Evolutionary conservation across 2,797 vertebrate species (phyloP).

Genomic region (Labeo calbasu): DNA sequence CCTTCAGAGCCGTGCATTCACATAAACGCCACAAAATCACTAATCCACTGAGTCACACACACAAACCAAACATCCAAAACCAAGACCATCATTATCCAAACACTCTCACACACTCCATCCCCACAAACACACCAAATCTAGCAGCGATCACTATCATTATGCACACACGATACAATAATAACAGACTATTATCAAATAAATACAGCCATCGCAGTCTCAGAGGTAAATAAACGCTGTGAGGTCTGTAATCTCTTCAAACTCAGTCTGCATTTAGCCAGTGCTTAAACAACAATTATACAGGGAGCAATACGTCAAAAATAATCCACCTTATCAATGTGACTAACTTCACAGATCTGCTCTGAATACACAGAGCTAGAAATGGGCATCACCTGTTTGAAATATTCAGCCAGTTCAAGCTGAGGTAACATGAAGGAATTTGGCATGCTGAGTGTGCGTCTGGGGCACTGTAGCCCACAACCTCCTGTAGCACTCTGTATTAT

Average conservation of each 20-base stretch:
- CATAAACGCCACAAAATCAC: slow-evolving; percentile 27
- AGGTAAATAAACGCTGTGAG: slow-evolving; percentile 51
- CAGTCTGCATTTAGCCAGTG: slow-evolving; percentile 35
- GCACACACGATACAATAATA: slow-evolving; percentile 29
- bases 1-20: not conserved
- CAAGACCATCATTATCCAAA: slow-evolving; percentile 54
- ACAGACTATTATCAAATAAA: slow-evolving; percentile 39
- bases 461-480: slow-evolving; percentile 35
- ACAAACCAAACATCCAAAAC: slow-evolving; percentile 20
- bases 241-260: slow-evolving; percentile 55
- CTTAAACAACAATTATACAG: slow-evolving; percentile 37
- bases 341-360: not conserved
- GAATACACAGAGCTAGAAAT: slow-evolving; percentile 14
- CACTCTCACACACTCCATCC: slow-evolving; percentile 32
- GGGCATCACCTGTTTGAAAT: slow-evolving; percentile 10
- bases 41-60: slow-evolving; percentile 27
- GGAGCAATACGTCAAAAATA: not conserved
- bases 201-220: slow-evolving; percentile 33
- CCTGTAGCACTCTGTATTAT: slow-evolving; percentile 57
- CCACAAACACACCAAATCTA: slow-evolving; percentile 41
- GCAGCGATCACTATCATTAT: slow-evolving; percentile 46
- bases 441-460: slow-evolving; percentile 26
- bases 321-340: slow-evolving; percentile 8
- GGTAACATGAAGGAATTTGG: slow-evolving; percentile 29
- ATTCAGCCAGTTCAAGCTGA: slow-evolving; percentile 25